Base-by-base conservation (phyloP, 1,140 invertebrate species). In the Drosophila simulans region DNA sequence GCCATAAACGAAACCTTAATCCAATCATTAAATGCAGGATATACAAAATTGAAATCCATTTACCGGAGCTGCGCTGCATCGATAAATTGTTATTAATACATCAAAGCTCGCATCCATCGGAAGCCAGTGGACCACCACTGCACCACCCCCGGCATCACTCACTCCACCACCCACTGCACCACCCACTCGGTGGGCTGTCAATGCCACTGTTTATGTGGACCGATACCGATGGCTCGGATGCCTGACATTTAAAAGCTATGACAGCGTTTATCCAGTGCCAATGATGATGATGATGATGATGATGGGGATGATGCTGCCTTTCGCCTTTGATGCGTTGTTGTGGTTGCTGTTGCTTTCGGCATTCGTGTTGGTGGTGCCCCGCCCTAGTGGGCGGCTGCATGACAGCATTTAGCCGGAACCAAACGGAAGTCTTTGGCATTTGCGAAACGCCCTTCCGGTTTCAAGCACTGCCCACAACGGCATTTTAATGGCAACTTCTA, bases 171-270 rank as follows among this genome's bases (percentile, higher is more conserved):
- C n/a, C n/a, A 15, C 39, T 40, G 22, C 17, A 37, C 46, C 49
- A 10, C 62, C 62, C 17, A 35, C 35, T 31, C 48, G 35, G 35
- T 58, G 75, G 65, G 56, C 58, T 70, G 54, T 77, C 73, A 68
- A 54, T 68, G 73, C 52, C 73, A 54, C 64, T 69, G 73, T 51
- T 77, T 68, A 69, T 77, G 34, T 52, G 71, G 59, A 56, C 10
- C 42, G 17, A 45, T 45, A 15, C 59, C 70, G 59, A 64, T 74
- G 40, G 65, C 22, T 70, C 45, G 54, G 52, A 52, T 55, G 51
- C 40, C 65, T 84, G 84, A 89, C 84, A 89, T 89, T 89, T 89
- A 89, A 89, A 77, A 57, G 83, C 70, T 71, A 80, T 72, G 79
- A 76, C 83, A 88, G 75, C 71, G 75, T 83, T 86, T 80, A 80